These are phyloP conservation scores for Galeruca laticollis DNA, from an alignment of 2,888 invertebrate genomes.

Conservation along the genomic window DNA sequence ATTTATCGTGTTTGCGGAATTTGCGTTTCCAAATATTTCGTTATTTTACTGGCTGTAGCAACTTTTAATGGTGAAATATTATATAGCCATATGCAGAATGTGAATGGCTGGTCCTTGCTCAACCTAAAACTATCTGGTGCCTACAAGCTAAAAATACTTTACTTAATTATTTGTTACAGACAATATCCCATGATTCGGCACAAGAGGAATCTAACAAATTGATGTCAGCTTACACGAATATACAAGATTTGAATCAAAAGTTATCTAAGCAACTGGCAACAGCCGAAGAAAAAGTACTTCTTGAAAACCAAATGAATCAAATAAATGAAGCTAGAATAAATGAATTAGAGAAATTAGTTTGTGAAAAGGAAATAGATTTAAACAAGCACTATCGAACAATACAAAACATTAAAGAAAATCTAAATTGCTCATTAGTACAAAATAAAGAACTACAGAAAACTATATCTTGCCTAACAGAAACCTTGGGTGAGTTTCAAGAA, in stretches of 20 bases:
- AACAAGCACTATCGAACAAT: conserved; percentile 54
- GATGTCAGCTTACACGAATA: conserved; percentile 50
- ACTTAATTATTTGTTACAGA: conserved; percentile 49
- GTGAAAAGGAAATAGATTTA: conserved; percentile 56
- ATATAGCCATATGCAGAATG: too few relatives aligned
- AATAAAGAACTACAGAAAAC: conserved; percentile 56
- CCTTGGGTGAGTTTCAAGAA: conserved; percentile 50
- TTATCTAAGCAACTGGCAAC: conserved; percentile 52
- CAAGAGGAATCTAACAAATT: conserved; percentile 55
- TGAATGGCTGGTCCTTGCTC: too few relatives aligned
- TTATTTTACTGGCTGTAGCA: too few relatives aligned
- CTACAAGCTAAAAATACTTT: too few relatives aligned
- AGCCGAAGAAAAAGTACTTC: conserved; percentile 53
- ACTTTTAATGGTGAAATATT: too few relatives aligned
- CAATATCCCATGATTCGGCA: conserved; percentile 54
- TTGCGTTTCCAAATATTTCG: too few relatives aligned
- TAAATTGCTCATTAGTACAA: conserved; percentile 61
- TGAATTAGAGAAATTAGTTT: conserved; percentile 58
- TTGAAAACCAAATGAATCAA: conserved; percentile 56
- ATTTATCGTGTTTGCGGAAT: too few relatives aligned
- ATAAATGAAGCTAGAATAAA: conserved; percentile 57
- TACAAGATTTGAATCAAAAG: conserved; percentile 54
- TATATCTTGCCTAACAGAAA: conserved; percentile 51
- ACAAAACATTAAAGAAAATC: conserved; percentile 63
- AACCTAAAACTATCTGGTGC: too few relatives aligned